Percentiles rank a stretch among this genome's conserved stretches.
Conservation (phyloP, 2,797 vertebrate species). For the Peromyscus attwateri region DNA sequence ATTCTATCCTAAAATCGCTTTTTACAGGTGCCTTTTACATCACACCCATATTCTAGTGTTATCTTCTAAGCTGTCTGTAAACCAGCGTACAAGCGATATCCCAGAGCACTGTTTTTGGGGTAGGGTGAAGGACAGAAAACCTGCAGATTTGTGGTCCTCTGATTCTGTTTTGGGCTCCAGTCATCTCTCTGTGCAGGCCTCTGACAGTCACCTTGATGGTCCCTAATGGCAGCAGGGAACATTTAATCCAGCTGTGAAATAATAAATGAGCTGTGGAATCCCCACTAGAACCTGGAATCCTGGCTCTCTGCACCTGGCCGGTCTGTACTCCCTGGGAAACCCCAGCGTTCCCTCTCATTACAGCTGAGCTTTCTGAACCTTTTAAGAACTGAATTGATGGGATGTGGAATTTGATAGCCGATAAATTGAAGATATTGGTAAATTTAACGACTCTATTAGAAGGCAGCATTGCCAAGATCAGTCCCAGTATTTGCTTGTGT, state of each 20-base stretch:
- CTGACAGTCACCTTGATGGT: not conserved
- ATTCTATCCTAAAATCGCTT: not conserved
- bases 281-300: not conserved
- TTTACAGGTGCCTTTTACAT: not conserved
- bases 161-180: accelerated
- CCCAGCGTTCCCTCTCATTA: not conserved
- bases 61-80: accelerated
- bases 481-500: not conserved
- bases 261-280: not conserved
- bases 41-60: not conserved
- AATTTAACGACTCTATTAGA: conserved; percentile 42
- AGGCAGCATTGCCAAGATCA: not conserved
- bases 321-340: not conserved
- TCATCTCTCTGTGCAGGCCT: not conserved
- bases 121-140: not conserved
- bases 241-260: conserved; percentile 22
- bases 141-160: accelerated
- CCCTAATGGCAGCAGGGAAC: not conserved
- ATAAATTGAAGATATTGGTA: conserved; percentile 56
- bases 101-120: not conserved
- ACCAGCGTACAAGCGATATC: not conserved
- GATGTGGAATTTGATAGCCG: conserved; percentile 53
- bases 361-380: conserved; percentile 55
- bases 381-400: conserved; percentile 56
- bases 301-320: not conserved